A percentile compares a stretch with the other conserved stretches of the same genome.
These are phyloP conservation scores for Andrena praecox DNA, from an alignment of 2,888 invertebrate species.

Conservation along the genomic window DNA sequence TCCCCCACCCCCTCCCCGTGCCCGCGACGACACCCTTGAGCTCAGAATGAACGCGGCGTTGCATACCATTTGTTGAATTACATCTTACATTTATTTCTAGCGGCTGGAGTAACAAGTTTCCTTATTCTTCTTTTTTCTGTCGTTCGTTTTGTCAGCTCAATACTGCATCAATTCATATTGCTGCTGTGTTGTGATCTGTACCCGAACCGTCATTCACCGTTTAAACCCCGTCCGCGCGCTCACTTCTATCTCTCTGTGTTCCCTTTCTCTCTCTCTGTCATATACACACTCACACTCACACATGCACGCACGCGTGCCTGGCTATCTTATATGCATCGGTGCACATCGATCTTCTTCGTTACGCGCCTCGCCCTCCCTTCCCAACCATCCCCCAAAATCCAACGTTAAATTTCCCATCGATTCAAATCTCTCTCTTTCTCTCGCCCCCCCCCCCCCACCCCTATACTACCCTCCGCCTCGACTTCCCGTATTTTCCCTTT, in stretches of 20 bases:
- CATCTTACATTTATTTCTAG: conserved; percentile 74
- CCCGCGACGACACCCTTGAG: conserved; percentile 42
- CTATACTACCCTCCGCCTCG: conserved; percentile 15
- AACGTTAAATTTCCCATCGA: conserved; percentile 31
- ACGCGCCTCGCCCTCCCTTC: conserved; percentile 2
- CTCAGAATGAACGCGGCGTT: conserved; percentile 58
- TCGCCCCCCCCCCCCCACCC: background rate
- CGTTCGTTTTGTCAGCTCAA: conserved; percentile 75
- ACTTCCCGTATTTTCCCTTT: conserved; percentile 52
- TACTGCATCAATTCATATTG: conserved; percentile 85
- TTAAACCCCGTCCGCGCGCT: conserved; percentile 43
- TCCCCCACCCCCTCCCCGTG: too few relatives aligned
- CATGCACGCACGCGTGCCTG: conserved; percentile 25
- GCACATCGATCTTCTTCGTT: conserved; percentile 39
- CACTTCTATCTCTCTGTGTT: conserved; percentile 16
- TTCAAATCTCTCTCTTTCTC: background rate
- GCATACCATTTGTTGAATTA: conserved; percentile 61
- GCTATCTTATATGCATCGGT: conserved; percentile 34
- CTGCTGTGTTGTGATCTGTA: conserved; percentile 80
- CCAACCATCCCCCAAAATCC: conserved; percentile 21
- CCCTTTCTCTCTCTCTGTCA: background rate
- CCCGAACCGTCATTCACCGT: conserved; percentile 61
- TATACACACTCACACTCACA: background rate
- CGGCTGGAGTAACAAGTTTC: conserved; percentile 76
- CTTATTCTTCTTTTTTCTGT: conserved; percentile 51